Percentiles rank a stretch among this genome's conserved stretches.
Conservation (phyloP, 2,113 vertebrate species). For the Hippolais icterina region DNA sequence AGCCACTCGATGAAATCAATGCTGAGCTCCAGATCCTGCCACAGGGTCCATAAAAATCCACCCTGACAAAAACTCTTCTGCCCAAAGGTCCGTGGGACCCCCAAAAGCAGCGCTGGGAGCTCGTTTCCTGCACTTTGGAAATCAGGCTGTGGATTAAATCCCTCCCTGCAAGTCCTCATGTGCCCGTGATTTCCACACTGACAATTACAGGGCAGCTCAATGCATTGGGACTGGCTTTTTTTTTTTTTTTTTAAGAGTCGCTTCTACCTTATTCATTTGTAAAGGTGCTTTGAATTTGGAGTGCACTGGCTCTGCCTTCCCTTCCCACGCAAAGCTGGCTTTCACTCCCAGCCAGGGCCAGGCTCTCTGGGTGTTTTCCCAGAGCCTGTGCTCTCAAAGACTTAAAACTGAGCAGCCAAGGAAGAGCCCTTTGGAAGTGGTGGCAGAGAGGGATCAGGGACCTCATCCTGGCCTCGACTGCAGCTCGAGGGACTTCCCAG, state of each 20-base stretch:
- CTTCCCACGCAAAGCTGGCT: not conserved
- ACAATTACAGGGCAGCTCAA: not conserved
- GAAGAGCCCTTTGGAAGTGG: not conserved
- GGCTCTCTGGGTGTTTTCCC: not conserved
- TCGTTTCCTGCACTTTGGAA: not conserved
- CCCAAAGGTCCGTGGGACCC: not conserved
- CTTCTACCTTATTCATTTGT: not conserved
- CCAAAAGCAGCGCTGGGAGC: not conserved
- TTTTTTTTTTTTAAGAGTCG: not conserved
- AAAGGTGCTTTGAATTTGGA: not conserved
- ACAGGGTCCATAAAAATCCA: not conserved
- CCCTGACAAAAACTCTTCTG: not conserved
- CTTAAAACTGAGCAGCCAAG: not conserved
- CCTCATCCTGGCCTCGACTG: not conserved
- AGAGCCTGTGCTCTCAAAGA: not conserved
- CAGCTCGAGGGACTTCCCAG: not conserved
- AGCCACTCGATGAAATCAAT: not conserved
- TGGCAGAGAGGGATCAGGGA: not conserved
- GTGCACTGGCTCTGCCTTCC: not conserved
- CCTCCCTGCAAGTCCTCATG: not conserved
- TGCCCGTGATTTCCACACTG: not conserved
- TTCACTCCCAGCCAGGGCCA: not conserved
- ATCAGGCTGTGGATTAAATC: not conserved
- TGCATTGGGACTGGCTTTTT: rapidly evolving
- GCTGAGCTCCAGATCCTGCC: not conserved